Evolutionary conservation across 2,888 invertebrate species (phyloP), one percentile per base, ranked within the genome.

Genomic region (Cantharis flavilabris): DNA sequence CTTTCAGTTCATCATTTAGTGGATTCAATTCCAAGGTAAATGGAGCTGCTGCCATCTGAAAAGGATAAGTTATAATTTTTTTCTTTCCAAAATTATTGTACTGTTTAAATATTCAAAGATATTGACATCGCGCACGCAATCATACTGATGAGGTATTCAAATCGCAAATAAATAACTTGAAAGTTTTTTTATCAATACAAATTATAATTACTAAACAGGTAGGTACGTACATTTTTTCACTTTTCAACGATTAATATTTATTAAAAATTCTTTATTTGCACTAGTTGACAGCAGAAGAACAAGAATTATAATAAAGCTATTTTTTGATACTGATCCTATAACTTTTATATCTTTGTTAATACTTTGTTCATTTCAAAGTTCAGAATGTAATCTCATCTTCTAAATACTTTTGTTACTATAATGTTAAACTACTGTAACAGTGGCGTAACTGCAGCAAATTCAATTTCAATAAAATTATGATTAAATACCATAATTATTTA

Each of bases 11-110:
- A 0, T 91, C 90, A 77, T 88, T 89, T 69, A 93, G 85, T 82
- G 92, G 92, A 76, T 88, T 90, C 75, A 90, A 87, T 83, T 94
- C 92, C 79, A 94, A 84, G 81, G 89, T 89, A 85, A 94, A 93
- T 16, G 89, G 89, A 81, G 88, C 86, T 79, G 86, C 85, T 79
- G 86, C 85, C 87, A 88, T 87, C 83, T 83, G 71, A 14, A 70
- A 23, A 4, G 71, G n/a, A 18, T n/a, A 13, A 30, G 23, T 69
- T n/a, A 7, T 49, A 49, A 49, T 13, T 13, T n/a, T n/a, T 49
- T n/a, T 2, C 49, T n/a, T 2, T 7, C 7, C 9, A 49, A 49
- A 49, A 49, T 0, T 7, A n/a, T 49, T 49, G 7, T 0, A 0
- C n/a, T n/a, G 49, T 49, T 49, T n/a, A 7, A 7, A 33, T 13